Percentiles rank a stretch among this genome's conserved stretches.
Conservation (phyloP, 92 coral and sea anemone genomes). For the Paramuricea clavata region DNA sequence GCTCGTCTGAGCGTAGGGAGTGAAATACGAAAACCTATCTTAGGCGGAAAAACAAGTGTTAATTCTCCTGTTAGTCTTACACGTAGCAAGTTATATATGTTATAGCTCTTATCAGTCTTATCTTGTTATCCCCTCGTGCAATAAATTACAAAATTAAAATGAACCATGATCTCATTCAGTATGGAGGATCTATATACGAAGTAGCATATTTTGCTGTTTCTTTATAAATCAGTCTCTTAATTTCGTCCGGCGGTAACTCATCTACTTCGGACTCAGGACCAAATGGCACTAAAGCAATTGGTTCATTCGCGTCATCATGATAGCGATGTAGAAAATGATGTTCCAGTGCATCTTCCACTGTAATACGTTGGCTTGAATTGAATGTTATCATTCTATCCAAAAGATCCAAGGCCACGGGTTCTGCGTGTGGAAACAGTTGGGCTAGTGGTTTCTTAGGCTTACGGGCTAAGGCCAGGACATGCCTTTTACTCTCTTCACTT, state of each 20-base stretch:
- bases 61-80: too few relatives aligned
- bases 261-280: conserved; percentile 6
- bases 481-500: conserved; percentile 17
- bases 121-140: not conserved
- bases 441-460: conserved; percentile 20
- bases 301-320: conserved; percentile 39
- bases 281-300: conserved; percentile 32
- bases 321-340: conserved; percentile 35
- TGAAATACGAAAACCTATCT: too few relatives aligned
- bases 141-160: too few relatives aligned
- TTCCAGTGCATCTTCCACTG: conserved; percentile 29
- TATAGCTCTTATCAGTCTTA: not conserved
- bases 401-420: conserved; percentile 42
- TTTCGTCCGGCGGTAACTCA: conserved; percentile 25
- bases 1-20: too few relatives aligned
- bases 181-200: not conserved
- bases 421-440: conserved; percentile 27
- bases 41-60: too few relatives aligned
- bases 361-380: conserved; percentile 24
- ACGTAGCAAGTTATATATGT: too few relatives aligned
- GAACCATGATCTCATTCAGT: not conserved
- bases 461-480: not conserved
- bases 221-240: conserved; percentile 4
- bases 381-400: conserved; percentile 38
- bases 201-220: conserved; percentile 31